Percentiles rank a stretch among this genome's conserved stretches.
Evolutionary conservation across 2,888 invertebrate genomes (phyloP).

Genomic region (Drosophila mayaguana): DNA sequence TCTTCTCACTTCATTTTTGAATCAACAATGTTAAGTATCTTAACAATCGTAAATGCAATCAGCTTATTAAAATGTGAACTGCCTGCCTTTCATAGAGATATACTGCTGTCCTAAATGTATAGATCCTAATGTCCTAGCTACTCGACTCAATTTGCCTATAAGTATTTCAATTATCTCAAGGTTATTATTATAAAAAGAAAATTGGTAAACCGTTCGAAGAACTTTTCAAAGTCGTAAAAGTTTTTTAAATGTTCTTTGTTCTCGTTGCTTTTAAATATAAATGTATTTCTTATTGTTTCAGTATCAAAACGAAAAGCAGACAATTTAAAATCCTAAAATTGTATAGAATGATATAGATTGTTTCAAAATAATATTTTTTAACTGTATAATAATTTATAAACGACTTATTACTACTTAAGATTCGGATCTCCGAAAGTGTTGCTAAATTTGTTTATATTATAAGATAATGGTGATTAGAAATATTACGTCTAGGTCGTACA

Average conservation of each 20-base stretch:
- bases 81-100: background rate
- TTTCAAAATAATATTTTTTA: constrained; percentile 34
- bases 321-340: constrained; percentile 2
- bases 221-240: background rate
- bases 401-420: constrained; percentile 38
- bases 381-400: constrained; percentile 51
- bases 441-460: constrained; percentile 50
- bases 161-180: constrained; percentile 31
- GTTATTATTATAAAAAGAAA: constrained; percentile 3
- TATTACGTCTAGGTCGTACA: constrained; percentile 54
- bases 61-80: constrained; percentile 7
- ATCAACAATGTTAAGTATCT: background rate
- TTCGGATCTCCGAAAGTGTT: constrained; percentile 51
- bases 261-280: constrained; percentile 9
- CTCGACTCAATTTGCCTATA: constrained; percentile 31
- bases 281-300: background rate
- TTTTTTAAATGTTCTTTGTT: background rate
- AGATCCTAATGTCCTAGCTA: constrained; percentile 29
- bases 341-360: background rate
- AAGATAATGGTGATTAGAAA: constrained; percentile 59
- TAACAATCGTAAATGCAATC: constrained; percentile 9
- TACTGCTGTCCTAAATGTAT: constrained; percentile 24
- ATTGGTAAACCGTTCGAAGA: background rate
- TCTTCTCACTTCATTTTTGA: background rate
- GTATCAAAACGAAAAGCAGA: constrained; percentile 14